Percentiles rank a stretch among this genome's conserved stretches.
Conservation (phyloP, 2,113 vertebrate species). For the Upupa epops region DNA sequence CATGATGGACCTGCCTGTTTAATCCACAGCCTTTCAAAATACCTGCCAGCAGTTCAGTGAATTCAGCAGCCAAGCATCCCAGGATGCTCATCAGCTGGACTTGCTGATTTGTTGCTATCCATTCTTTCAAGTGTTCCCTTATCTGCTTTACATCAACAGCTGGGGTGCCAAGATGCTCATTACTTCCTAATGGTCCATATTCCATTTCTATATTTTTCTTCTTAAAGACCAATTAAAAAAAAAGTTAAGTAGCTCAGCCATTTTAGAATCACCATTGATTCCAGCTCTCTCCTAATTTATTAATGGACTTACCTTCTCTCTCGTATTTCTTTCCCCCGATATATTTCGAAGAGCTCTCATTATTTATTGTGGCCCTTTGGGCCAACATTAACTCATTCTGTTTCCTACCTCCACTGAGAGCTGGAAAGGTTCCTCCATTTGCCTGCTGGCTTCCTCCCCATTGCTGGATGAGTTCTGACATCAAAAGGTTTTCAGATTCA, state of each 20-base stretch:
- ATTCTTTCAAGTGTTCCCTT: constrained; percentile 69
- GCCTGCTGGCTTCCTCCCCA: constrained; percentile 20
- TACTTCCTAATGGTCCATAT: constrained; percentile 72
- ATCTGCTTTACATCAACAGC: constrained; percentile 69
- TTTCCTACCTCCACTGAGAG: constrained; percentile 53
- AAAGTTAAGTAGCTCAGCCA: constrained; percentile 69
- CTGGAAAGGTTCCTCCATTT: constrained; percentile 54
- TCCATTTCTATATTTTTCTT: constrained; percentile 73
- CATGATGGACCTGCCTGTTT: constrained; percentile 45
- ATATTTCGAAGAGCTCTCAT: constrained; percentile 67
- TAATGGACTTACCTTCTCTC: constrained; percentile 67
- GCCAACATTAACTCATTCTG: constrained; percentile 66
- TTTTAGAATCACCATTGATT: constrained; percentile 71
- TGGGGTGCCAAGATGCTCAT: constrained; percentile 69
- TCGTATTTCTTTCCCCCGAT: constrained; percentile 61
- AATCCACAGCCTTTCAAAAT: constrained; percentile 57
- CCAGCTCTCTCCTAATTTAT: constrained; percentile 69
- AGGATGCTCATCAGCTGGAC: constrained; percentile 62
- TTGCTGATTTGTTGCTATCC: constrained; percentile 66
- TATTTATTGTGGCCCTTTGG: constrained; percentile 54
- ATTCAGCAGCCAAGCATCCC: constrained; percentile 62
- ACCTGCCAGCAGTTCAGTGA: constrained; percentile 49
- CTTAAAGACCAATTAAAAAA: constrained; percentile 72
- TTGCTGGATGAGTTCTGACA: constrained; percentile 1
- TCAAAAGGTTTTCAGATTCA: background rate